Evolutionary conservation across 2,797 vertebrate species (phyloP).

Genomic region (Danio jaintianensis): DNA sequence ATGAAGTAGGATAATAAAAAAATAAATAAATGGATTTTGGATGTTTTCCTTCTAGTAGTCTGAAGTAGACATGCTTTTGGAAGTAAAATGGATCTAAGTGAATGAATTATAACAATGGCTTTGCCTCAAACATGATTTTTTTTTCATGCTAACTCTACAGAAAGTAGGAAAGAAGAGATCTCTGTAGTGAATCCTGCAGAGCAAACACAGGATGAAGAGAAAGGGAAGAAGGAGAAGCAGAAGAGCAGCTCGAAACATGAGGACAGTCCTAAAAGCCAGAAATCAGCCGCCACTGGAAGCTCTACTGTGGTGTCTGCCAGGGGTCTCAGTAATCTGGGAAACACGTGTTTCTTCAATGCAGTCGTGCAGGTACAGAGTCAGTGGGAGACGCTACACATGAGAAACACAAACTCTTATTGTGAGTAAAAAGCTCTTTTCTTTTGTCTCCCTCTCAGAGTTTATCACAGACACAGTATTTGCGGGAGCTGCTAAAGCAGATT

Average conservation of each 20-base stretch:
- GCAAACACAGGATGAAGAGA: constrained; percentile 1
- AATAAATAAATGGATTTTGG: too few species aligned
- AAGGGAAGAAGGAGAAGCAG: not conserved
- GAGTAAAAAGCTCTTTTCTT: not conserved
- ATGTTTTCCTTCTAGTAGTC: too few species aligned
- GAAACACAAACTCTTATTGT: not conserved
- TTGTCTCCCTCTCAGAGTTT: constrained; percentile 81
- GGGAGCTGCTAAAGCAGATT: constrained; percentile 84
- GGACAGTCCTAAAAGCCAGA: constrained; percentile 67
- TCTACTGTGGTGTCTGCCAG: constrained; percentile 76
- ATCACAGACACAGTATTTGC: constrained; percentile 90
- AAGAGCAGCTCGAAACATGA: constrained; percentile 75
- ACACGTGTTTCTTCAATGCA: constrained; percentile 98
- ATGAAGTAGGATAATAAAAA: too few species aligned
- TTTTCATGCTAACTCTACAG: constrained; percentile 48
- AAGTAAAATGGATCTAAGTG: too few species aligned
- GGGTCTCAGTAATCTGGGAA: constrained; percentile 96
- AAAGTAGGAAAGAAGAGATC: constrained; percentile 62
- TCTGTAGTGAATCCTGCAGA: constrained; percentile 43
- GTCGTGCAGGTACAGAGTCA: constrained; percentile 89
- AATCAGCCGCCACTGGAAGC: constrained; percentile 36
- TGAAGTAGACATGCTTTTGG: too few species aligned
- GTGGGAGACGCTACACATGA: too few species aligned
- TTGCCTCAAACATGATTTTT: too few species aligned
- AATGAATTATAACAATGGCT: too few species aligned